Conservation (phyloP, 2,797 vertebrate genomes). For the Xenentodon cancila region DNA sequence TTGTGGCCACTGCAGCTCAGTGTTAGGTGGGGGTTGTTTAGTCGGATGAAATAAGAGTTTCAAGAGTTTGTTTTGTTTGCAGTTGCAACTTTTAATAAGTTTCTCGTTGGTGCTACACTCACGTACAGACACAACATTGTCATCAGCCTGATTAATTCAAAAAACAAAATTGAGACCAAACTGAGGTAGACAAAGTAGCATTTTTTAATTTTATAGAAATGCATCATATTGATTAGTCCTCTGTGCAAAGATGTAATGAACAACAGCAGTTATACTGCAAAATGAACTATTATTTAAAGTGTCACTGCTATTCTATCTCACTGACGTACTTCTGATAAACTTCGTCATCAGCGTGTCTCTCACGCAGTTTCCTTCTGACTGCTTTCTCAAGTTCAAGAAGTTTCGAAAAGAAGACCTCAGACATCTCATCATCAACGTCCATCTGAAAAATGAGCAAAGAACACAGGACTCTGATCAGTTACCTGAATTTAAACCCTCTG, state of each 20-base stretch:
- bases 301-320: conserved; percentile 20
- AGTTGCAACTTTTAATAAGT: too few relatives aligned
- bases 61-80: too few relatives aligned
- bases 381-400: conserved; percentile 86
- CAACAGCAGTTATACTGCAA: neutral
- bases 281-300: too few relatives aligned
- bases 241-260: neutral
- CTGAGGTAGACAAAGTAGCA: neutral
- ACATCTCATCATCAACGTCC: conserved; percentile 86
- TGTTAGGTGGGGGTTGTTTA: neutral
- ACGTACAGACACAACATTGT: too few relatives aligned
- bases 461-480: conserved; percentile 4
- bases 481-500: neutral
- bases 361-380: conserved; percentile 58
- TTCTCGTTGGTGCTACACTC: too few relatives aligned
- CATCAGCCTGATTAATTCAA: neutral
- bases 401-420: conserved; percentile 84
- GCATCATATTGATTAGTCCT: neutral
- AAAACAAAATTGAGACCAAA: neutral
- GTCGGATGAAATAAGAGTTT: neutral
- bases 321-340: conserved; percentile 1
- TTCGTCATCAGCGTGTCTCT: conserved; percentile 34
- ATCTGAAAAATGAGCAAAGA: conserved; percentile 82
- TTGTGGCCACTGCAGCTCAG: too few relatives aligned
- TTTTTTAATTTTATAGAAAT: neutral